Evolutionary conservation across 1,140 invertebrate species (phyloP), one percentile per base, ranked within the genome.

Genomic region (Drosophila jambulina): DNA sequence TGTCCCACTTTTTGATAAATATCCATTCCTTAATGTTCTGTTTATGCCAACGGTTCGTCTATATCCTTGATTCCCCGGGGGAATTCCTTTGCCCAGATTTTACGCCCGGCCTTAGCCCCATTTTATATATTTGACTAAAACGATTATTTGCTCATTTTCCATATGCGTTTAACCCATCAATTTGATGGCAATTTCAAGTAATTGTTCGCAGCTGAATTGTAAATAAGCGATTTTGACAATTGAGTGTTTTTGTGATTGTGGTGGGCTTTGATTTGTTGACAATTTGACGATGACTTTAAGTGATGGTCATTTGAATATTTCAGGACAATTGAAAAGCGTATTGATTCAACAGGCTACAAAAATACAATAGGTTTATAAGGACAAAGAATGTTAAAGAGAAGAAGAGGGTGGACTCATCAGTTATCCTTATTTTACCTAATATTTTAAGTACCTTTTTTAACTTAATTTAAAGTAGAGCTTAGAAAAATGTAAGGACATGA

Each of bases 111-210:
- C 51, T 71, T 60, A 71, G 82, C 49, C 76, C 69, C 46, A 61
- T 76, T 79, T 79, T 75, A 56, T 76, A 71, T 84, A 62, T 42
- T 54, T 13, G 54, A 36, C 63, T 82, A 79, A 90, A 88, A 75
- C 87, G 86, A 90, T 90, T 91, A 90, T 75, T 75, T 80, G 82
- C 60, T 71, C 36, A 86, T 85, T 79, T 85, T 90, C 78, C 71
- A 82, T 86, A 78, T 75, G 60, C 49, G 63, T 27, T 57, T 29
- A 70, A 43, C 34, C 57, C 67, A 72, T 65, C 56, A 69, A 67
- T 65, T 42, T 46, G 65, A 78, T 75, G 75, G 57, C 69, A 57
- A 57, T 58, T 85, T 71, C 60, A 81, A 70, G 80, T 83, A 82
- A 83, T 87, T 77, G 80, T 72, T 54, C 62, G 74, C 77, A 62